Percentiles rank a stretch among this genome's conserved stretches.
phyloP scores from a whole-genome alignment of 2,113 vertebrate genomes.

The Phocoena sinus region DNA sequence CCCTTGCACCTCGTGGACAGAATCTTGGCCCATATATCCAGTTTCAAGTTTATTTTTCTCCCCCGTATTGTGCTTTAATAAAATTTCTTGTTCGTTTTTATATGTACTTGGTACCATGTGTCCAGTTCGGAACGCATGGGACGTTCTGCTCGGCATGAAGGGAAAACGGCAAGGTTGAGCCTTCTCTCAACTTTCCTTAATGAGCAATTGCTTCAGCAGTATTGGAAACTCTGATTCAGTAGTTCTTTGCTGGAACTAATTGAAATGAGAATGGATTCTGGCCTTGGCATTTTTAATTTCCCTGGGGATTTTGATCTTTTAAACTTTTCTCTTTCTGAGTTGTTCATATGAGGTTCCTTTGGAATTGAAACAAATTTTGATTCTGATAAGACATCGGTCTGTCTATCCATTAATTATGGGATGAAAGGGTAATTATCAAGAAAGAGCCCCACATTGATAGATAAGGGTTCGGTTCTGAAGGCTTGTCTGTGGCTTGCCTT shows the following conservation, averaged over 20 bases:
- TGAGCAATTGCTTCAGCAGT: neutral
- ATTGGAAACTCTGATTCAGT: neutral
- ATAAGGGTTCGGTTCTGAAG: neutral
- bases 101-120: neutral
- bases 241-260: neutral
- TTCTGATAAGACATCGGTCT: neutral
- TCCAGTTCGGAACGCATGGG: neutral
- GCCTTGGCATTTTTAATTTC: slow-evolving; percentile 41
- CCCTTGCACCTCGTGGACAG: neutral
- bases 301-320: slow-evolving; percentile 24
- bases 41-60: neutral
- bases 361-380: neutral
- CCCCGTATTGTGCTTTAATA: neutral
- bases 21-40: neutral
- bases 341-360: slow-evolving; percentile 10
- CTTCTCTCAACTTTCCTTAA: neutral
- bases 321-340: slow-evolving; percentile 13
- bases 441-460: neutral
- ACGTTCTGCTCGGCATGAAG: neutral
- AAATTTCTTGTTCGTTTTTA: neutral
- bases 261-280: slow-evolving; percentile 28
- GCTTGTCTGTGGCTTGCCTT: neutral
- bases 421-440: neutral
- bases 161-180: neutral
- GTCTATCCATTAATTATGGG: neutral